A percentile compares a stretch with the other conserved stretches of the same genome.
These are phyloP conservation scores for Poecilia wingei DNA, from an alignment of 2,797 vertebrate species.

Conservation along the genomic window DNA sequence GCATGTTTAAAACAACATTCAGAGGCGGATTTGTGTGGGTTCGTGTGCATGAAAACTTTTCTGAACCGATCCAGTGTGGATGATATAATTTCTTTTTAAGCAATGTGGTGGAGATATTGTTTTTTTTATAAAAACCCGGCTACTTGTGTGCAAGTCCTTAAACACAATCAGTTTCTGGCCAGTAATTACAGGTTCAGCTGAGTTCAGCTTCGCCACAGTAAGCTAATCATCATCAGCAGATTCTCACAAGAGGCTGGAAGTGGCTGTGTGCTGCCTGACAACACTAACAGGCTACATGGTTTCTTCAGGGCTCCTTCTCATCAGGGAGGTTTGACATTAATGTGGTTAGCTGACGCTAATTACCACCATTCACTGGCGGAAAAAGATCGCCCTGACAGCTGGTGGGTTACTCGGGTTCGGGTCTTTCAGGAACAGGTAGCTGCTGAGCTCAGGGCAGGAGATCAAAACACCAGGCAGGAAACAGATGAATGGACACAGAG, in stretches of 20 bases:
- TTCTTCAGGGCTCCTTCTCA: constrained; percentile 29
- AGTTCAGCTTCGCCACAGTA: neutral
- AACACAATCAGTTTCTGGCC: neutral
- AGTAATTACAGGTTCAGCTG: neutral
- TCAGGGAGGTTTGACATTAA: constrained; percentile 51
- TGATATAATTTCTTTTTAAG: too few relatives aligned
- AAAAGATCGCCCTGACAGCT: constrained; percentile 21
- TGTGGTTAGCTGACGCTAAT: constrained; percentile 56
- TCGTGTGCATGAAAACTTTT: too few relatives aligned
- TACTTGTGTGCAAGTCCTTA: neutral
- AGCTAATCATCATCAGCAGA: constrained; percentile 8
- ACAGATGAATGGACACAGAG: neutral
- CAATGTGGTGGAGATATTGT: too few relatives aligned
- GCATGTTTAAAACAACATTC: too few relatives aligned
- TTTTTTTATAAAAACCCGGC: too few relatives aligned
- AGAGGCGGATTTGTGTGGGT: too few relatives aligned
- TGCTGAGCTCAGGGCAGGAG: neutral
- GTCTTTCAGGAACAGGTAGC: constrained; percentile 12
- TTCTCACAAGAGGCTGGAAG: neutral
- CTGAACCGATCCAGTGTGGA: too few relatives aligned
- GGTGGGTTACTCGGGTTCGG: neutral
- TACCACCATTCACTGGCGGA: constrained; percentile 29
- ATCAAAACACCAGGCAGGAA: neutral
- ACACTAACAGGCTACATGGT: constrained; percentile 12
- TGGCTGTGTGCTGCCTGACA: neutral